A percentile compares a stretch with the other conserved stretches of the same genome.
Evolutionary conservation across 1,140 invertebrate species (phyloP).

Genomic region (Brachionus koreanus): DNA sequence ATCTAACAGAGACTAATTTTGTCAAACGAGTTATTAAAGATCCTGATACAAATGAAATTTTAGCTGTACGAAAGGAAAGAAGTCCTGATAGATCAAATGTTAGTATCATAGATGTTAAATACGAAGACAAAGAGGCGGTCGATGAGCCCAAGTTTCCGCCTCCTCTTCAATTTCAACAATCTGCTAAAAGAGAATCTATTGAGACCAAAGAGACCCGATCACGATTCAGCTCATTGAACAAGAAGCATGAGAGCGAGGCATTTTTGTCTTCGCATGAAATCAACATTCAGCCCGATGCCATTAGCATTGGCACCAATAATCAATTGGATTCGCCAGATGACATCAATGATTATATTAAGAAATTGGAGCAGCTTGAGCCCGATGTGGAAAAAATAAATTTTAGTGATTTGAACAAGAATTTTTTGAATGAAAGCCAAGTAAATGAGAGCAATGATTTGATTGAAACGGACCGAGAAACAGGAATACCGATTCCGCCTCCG

Average conservation of each 20-base stretch:
- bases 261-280: conserved; percentile 41
- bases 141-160: background rate
- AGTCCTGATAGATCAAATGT: background rate
- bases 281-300: conserved; percentile 26
- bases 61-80: background rate
- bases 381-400: background rate
- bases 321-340: conserved; percentile 14
- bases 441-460: background rate
- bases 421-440: background rate
- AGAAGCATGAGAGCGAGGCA: conserved; percentile 29
- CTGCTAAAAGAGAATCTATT: background rate
- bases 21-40: conserved; percentile 6
- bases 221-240: background rate
- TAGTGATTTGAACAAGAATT: conserved; percentile 34
- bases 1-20: background rate
- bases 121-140: background rate
- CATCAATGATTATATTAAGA: conserved; percentile 27
- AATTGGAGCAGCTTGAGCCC: background rate
- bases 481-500: background rate
- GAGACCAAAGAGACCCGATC: background rate
- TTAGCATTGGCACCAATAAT: conserved; percentile 22
- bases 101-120: background rate
- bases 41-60: conserved; percentile 24
- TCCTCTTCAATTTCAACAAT: conserved; percentile 29
- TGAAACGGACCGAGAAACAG: background rate